Base-by-base conservation (phyloP, 2,113 vertebrate genomes). In the Brachyistius frenatus region DNA sequence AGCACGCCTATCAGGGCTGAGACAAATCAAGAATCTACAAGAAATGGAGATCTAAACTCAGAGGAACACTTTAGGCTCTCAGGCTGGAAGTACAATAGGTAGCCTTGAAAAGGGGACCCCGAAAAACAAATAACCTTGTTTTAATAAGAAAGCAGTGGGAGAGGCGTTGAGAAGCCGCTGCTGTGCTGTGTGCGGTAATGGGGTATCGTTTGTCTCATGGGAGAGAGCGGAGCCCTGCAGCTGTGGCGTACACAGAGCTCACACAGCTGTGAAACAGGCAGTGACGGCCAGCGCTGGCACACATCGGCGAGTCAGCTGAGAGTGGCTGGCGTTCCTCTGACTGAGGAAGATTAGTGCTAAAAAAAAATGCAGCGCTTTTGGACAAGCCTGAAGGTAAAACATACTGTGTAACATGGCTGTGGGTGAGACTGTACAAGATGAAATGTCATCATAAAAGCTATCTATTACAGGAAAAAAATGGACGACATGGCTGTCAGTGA, bases 251-350 rank as follows among this genome's bases (percentile, higher is more conserved):
- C 16, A 10, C 66, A n/a, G 84, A 87, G 76, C 68, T 50, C 67
- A 47, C 80, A 83, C 91, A 91, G 88, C 91, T 91, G 90, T 74
- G 82, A 77, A 47, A 8, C 68, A 82, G 56, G 67, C 47, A 23
- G 58, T 1, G 49, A 46, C 49, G 41, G 81, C 80, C 81, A 81
- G 67, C 30, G 23, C 62, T 74, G 79, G 83, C 74, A 72, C 72
- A 86, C 76, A 75, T 50, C 0, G 31, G 60, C 55, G 36, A 83
- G 74, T 84, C 85, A 87, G 68, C 77, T 32, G 73, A 77, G 50
- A 73, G 61, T 13, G 57, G 44, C 73, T 77, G 73, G 73, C 85
- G 78, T 63, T 64, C 2, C 58, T 72, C 70, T 30, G 2, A 57
- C 55, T n/a, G 23, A 36, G 72, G 64, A 65, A 41, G 15, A 69